A percentile compares a stretch with the other conserved stretches of the same genome.
These are phyloP conservation scores for Cyrtodaria siliqua DNA, from an alignment of 2,888 invertebrate genomes.

Conservation along the genomic window DNA sequence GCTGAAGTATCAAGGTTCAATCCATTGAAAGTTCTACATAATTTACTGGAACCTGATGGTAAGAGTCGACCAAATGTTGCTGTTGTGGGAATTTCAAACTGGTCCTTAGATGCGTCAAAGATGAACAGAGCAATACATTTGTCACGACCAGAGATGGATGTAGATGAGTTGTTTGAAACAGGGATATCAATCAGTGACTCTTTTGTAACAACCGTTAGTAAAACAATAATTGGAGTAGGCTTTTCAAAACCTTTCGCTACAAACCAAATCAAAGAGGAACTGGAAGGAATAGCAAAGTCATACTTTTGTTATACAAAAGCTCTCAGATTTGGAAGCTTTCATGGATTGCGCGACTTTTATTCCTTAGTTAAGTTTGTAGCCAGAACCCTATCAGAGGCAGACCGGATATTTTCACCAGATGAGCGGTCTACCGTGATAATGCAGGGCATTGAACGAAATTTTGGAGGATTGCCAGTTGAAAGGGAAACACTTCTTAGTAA, in stretches of 20 bases:
- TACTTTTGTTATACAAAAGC: constrained; percentile 33
- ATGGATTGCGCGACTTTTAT: constrained; percentile 69
- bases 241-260: background rate
- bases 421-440: constrained; percentile 37
- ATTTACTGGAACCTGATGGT: constrained; percentile 70
- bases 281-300: constrained; percentile 36
- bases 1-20: constrained; percentile 77
- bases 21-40: constrained; percentile 77
- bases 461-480: constrained; percentile 68
- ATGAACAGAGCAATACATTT: constrained; percentile 79
- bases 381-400: background rate
- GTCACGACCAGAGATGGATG: constrained; percentile 74
- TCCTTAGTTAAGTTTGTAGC: constrained; percentile 54
- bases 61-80: constrained; percentile 67
- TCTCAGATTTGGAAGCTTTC: constrained; percentile 61
- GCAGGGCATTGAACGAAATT: constrained; percentile 69
- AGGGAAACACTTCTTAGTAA: constrained; percentile 31
- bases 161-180: constrained; percentile 69
- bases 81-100: constrained; percentile 76
- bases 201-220: background rate
- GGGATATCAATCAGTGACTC: constrained; percentile 67
- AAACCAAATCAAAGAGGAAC: constrained; percentile 8
- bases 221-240: background rate
- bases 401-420: constrained; percentile 5
- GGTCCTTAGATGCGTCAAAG: constrained; percentile 80